Conservation (phyloP, 2,888 invertebrate genomes). For the Ophion ventricosus region DNA sequence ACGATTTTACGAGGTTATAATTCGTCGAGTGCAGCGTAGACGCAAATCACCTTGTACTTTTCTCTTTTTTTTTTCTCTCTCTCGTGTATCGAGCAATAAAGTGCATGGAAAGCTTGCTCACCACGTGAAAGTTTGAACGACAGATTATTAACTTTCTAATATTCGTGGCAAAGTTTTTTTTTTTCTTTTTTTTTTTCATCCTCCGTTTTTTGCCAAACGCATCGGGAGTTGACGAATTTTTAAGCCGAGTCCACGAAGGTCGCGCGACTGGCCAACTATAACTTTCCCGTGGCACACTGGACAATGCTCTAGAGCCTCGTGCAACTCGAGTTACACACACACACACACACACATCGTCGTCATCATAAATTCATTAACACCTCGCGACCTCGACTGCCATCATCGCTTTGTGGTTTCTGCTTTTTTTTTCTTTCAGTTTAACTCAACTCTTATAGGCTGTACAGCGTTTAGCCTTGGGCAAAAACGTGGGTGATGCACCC, state of each 20-base stretch:
- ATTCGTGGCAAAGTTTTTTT: not conserved
- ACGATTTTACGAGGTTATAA: slow-evolving; percentile 27
- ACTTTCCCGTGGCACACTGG: slow-evolving; percentile 9
- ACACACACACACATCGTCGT: too few species aligned
- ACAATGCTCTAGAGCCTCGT: slow-evolving; percentile 10
- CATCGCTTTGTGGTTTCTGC: slow-evolving; percentile 36
- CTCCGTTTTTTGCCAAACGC: not conserved
- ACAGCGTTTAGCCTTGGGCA: not conserved
- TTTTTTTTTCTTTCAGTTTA: slow-evolving; percentile 1
- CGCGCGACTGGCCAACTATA: not conserved
- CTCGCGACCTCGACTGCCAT: slow-evolving; percentile 51
- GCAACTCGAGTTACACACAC: slow-evolving; percentile 25
- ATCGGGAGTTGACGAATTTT: slow-evolving; percentile 35
- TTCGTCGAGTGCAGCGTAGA: slow-evolving; percentile 1
- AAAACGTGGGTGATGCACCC: slow-evolving; percentile 14
- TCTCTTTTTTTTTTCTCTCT: not conserved
- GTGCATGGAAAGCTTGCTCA: not conserved
- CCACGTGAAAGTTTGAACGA: not conserved
- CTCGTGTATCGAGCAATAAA: not conserved
- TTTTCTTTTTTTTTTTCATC: not conserved
- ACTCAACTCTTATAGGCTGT: slow-evolving; percentile 20
- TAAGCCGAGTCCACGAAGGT: slow-evolving; percentile 31
- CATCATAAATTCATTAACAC: slow-evolving; percentile 63
- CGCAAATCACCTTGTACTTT: not conserved
- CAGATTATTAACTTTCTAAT: slow-evolving; percentile 31